Conservation (phyloP, 2,797 vertebrate genomes). For the Centroberyx gerrardi region DNA sequence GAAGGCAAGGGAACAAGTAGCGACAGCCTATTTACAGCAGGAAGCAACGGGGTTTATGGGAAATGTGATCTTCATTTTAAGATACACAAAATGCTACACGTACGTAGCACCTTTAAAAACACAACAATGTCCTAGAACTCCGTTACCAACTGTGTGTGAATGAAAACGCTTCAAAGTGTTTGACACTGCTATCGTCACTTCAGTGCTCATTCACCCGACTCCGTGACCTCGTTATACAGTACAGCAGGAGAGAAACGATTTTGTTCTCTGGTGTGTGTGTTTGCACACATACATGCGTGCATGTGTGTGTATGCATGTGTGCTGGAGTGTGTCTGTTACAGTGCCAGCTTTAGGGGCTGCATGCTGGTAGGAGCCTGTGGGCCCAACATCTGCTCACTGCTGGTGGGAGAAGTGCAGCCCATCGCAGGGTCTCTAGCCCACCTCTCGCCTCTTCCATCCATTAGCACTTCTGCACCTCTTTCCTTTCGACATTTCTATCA, state of each 20-base stretch:
- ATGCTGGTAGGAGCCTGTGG: conserved; percentile 70
- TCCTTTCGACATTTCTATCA: not conserved
- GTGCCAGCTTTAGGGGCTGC: conserved; percentile 55
- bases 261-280: not conserved
- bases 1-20: not conserved
- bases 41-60: too few species aligned
- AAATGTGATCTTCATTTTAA: too few species aligned
- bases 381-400: conserved; percentile 77
- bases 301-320: conserved; percentile 2
- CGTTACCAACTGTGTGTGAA: not conserved
- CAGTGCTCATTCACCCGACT: not conserved
- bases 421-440: conserved; percentile 17
- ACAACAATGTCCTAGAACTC: too few species aligned
- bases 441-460: conserved; percentile 50
- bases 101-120: too few species aligned
- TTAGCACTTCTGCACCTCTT: conserved; percentile 7
- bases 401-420: conserved; percentile 53
- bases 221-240: conserved; percentile 27
- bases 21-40: too few species aligned
- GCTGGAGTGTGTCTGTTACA: conserved; percentile 7
- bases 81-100: too few species aligned
- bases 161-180: not conserved
- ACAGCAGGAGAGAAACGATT: conserved; percentile 8
- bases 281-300: too few species aligned
- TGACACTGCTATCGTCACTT: conserved; percentile 19